phyloP scores from a whole-genome alignment of 2,888 invertebrate species.

The Metalampra italica region DNA sequence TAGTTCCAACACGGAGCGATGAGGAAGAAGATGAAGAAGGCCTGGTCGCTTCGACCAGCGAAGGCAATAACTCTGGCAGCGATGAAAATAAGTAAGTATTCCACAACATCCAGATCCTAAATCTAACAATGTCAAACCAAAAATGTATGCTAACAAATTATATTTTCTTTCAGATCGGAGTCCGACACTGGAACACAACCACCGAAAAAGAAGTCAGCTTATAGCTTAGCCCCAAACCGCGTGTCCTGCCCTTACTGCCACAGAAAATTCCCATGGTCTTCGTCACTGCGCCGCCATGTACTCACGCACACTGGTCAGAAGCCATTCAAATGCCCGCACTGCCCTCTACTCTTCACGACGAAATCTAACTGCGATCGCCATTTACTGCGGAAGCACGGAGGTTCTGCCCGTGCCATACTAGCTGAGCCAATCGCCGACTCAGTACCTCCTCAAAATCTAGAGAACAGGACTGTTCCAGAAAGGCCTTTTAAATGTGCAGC shows the following conservation, averaged over 20 bases:
- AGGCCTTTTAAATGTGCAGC: constrained; percentile 88
- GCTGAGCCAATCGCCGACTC: constrained; percentile 59
- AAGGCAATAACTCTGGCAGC: constrained; percentile 90
- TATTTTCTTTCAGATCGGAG: constrained; percentile 78
- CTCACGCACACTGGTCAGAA: constrained; percentile 97
- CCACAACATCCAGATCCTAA: background rate
- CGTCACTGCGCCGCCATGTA: constrained; percentile 95
- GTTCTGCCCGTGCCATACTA: constrained; percentile 65
- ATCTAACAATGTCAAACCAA: background rate
- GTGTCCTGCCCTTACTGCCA: constrained; percentile 96
- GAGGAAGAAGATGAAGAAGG: constrained; percentile 88
- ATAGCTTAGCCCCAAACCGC: constrained; percentile 95
- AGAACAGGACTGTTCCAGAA: constrained; percentile 84
- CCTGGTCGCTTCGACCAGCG: constrained; percentile 88
- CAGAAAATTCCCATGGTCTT: constrained; percentile 97
- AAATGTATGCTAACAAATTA: background rate
- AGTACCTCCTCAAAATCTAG: constrained; percentile 43
- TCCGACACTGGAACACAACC: constrained; percentile 77
- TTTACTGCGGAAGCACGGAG: constrained; percentile 89
- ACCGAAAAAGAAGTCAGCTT: constrained; percentile 94
- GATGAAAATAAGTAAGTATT: constrained; percentile 85
- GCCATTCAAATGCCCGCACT: constrained; percentile 96
- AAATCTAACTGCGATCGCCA: constrained; percentile 99
- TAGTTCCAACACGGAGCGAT: constrained; percentile 70
- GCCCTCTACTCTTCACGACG: constrained; percentile 95